Evolutionary conservation across 2,797 vertebrate genomes (phyloP).

Genomic region (Sus cebifrons): DNA sequence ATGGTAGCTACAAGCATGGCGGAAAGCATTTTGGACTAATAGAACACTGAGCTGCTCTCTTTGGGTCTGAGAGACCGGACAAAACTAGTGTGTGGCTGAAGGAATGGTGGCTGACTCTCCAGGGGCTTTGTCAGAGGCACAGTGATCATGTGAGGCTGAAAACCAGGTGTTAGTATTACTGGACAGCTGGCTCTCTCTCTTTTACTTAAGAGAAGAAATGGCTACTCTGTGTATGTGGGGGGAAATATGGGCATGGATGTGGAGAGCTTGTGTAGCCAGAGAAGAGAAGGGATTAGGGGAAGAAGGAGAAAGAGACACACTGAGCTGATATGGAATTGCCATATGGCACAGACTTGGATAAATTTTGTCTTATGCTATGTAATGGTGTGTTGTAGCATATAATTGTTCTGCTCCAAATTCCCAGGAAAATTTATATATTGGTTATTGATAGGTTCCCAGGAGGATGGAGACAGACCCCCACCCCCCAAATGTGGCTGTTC

Average conservation of each 20-base stretch:
- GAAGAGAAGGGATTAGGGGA: neutral
- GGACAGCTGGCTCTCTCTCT: neutral
- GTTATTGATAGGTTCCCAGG: too few species aligned
- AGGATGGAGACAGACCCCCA: too few species aligned
- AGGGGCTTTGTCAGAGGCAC: neutral
- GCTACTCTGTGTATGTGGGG: neutral
- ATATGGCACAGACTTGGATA: neutral
- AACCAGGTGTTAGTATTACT: neutral
- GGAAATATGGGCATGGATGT: neutral
- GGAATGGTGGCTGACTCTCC: neutral
- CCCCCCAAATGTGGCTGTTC: too few species aligned
- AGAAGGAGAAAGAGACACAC: neutral
- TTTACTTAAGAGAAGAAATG: neutral
- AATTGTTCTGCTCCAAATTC: neutral
- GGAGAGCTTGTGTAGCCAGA: neutral
- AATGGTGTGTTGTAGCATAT: neutral
- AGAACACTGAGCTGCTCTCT: neutral
- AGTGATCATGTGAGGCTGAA: neutral
- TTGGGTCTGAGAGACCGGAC: neutral
- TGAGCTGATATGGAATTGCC: neutral
- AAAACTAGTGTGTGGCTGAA: neutral
- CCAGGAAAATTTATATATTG: neutral
- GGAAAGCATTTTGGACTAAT: neutral
- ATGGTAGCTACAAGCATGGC: neutral
- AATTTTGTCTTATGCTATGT: neutral